Percentiles rank a stretch among this genome's conserved stretches.
phyloP scores from a whole-genome alignment of 2,113 vertebrate species.

The Melanerpes formicivorus region DNA sequence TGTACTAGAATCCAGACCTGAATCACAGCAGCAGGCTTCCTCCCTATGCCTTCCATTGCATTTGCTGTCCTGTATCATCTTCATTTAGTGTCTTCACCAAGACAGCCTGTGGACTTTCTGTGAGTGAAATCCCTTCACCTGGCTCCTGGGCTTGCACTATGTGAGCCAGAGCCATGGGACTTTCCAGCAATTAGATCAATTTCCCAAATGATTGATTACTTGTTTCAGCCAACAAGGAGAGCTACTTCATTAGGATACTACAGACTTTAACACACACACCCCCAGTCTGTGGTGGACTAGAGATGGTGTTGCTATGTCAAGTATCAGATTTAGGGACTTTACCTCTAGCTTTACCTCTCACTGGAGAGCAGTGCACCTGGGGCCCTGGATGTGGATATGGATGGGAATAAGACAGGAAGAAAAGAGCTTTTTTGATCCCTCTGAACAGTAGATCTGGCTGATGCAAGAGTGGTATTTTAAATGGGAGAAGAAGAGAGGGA shows the following conservation, averaged over 20 bases:
- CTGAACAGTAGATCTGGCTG: slow-evolving; percentile 27
- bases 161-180: neutral
- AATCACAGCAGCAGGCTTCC: neutral
- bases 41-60: neutral
- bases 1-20: neutral
- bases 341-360: slow-evolving; percentile 37
- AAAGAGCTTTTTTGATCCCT: slow-evolving; percentile 55
- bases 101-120: neutral
- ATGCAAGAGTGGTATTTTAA: slow-evolving; percentile 40
- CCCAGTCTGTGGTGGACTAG: neutral
- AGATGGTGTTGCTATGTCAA: neutral
- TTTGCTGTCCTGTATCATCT: neutral
- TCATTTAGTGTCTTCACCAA: neutral
- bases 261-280: neutral
- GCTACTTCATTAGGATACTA: neutral
- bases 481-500: slow-evolving; percentile 36
- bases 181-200: slow-evolving; percentile 2
- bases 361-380: slow-evolving; percentile 6
- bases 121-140: slow-evolving; percentile 8
- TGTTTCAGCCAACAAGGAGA: slow-evolving; percentile 2
- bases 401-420: slow-evolving; percentile 51
- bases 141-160: neutral
- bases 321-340: neutral
- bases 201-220: neutral
- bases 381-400: slow-evolving; percentile 46